Conservation (phyloP, 1,140 invertebrate genomes). For the Drosophila nannoptera region DNA sequence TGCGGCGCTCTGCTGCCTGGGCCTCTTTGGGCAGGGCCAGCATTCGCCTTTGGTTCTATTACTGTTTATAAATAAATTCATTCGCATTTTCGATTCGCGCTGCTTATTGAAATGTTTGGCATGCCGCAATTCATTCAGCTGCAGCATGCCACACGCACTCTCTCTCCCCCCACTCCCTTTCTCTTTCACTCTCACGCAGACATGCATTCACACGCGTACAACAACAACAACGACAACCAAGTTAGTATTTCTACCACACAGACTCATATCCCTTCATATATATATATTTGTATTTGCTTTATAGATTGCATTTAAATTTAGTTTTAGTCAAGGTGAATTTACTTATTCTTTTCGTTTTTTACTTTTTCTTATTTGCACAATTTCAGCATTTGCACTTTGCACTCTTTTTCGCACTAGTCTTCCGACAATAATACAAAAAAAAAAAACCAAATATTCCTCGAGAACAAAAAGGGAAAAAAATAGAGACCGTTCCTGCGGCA, state of each 20-base stretch:
- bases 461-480: not conserved
- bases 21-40: not conserved
- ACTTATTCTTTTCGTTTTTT: slow-evolving; percentile 7
- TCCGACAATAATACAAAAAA: not conserved
- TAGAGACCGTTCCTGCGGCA: not conserved
- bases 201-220: slow-evolving; percentile 3
- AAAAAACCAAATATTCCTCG: not conserved
- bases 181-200: not conserved
- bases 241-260: too few species aligned
- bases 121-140: slow-evolving; percentile 27
- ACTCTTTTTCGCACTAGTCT: not conserved
- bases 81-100: slow-evolving; percentile 13
- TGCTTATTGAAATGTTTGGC: slow-evolving; percentile 44
- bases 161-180: too few species aligned
- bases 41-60: slow-evolving; percentile 8
- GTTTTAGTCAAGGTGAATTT: slow-evolving; percentile 70
- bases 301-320: slow-evolving; percentile 22
- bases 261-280: slow-evolving; percentile 2
- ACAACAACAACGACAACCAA: slow-evolving; percentile 16
- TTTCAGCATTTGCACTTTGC: slow-evolving; percentile 14
- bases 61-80: slow-evolving; percentile 46
- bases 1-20: slow-evolving; percentile 14
- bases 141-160: slow-evolving; percentile 20
- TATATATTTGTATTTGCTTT: not conserved
- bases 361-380: not conserved